Conservation (phyloP, 2,113 vertebrate species). For the Mesembrinibis cayennensis region DNA sequence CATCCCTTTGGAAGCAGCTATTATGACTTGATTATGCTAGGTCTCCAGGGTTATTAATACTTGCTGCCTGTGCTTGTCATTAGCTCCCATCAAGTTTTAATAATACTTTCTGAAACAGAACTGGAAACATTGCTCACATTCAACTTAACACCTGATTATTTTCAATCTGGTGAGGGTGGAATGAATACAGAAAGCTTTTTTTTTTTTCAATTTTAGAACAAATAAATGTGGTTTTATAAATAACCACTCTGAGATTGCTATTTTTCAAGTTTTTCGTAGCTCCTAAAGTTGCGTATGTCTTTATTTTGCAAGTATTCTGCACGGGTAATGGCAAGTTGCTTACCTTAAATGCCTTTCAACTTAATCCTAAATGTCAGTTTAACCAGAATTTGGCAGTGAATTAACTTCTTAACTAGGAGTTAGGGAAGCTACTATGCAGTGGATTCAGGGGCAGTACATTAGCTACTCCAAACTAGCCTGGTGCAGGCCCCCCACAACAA, state of each 20-base stretch:
- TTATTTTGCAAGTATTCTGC: background rate
- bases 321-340: background rate
- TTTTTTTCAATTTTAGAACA: background rate
- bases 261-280: background rate
- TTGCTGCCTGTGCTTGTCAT: conserved; percentile 31
- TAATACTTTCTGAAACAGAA: conserved; percentile 30
- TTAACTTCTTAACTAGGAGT: background rate
- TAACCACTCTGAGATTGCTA: background rate
- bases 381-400: background rate
- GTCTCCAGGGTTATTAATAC: conserved; percentile 15
- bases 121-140: background rate
- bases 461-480: background rate
- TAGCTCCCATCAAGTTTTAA: conserved; percentile 24
- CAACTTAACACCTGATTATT: conserved; percentile 27
- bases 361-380: background rate
- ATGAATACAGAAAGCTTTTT: background rate
- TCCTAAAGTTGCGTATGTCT: background rate
- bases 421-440: background rate
- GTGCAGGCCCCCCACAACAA: background rate
- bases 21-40: conserved; percentile 1
- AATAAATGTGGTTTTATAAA: background rate
- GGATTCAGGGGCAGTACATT: background rate
- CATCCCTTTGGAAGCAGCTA: background rate
- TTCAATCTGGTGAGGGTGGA: background rate
- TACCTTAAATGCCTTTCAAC: background rate